A percentile compares a stretch with the other conserved stretches of the same genome.
Conservation (phyloP, 2,888 invertebrate species). For the Melieria omissa region DNA sequence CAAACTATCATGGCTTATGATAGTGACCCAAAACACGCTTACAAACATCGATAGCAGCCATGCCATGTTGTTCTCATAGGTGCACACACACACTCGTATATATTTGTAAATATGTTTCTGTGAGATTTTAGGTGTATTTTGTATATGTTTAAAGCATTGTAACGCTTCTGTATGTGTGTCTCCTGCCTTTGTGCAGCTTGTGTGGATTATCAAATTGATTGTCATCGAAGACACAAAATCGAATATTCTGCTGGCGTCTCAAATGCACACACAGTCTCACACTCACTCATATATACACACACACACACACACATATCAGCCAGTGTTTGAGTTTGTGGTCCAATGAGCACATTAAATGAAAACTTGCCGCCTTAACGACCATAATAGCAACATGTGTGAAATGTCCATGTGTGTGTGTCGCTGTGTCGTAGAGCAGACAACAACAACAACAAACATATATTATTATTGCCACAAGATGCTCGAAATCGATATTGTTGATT, state of each 20-base stretch:
- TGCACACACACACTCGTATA: neutral
- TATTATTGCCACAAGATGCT: no score
- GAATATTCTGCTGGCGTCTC: no score
- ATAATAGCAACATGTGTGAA: no score
- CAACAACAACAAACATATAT: no score
- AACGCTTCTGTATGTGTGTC: neutral
- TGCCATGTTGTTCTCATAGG: neutral
- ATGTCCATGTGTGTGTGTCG: no score
- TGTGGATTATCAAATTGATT: slow-evolving; percentile 44
- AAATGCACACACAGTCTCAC: neutral
- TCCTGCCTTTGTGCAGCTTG: neutral
- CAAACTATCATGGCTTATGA: slow-evolving; percentile 59
- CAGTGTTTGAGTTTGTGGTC: no score
- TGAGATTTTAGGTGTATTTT: neutral
- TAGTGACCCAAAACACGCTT: slow-evolving; percentile 59
- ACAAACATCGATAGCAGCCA: slow-evolving; percentile 23
- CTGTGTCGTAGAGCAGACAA: no score
- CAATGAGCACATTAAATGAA: no score
- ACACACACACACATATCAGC: neutral
- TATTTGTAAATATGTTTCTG: neutral
- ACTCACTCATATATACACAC: neutral
- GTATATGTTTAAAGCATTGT: neutral
- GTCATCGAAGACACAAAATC: slow-evolving; percentile 33
- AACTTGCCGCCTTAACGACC: no score
- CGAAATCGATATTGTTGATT: no score